Evolutionary conservation across 2,888 invertebrate species (phyloP), one percentile per base, ranked within the genome.

Genomic region (Xestia xanthographa): DNA sequence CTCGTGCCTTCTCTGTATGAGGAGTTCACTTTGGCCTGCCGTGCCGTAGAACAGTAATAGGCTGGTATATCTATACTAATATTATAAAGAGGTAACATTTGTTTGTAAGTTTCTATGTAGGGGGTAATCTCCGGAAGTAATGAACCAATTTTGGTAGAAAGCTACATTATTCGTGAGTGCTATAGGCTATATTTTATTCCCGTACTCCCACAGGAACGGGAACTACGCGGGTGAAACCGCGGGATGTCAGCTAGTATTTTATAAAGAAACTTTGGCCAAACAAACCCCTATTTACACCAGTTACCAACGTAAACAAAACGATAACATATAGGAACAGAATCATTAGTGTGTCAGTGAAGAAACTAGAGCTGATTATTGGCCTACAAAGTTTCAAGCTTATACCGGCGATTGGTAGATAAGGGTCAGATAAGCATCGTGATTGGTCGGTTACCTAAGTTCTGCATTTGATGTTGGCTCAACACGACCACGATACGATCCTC

Each of bases 401-500:
- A 34, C 20, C 58, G 60, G 45, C 17, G 75, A 66, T 82, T 66
- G 26, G 53, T 56, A 22, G 50, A 78, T 80, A 78, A 80, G 5
- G 0, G 41, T 48, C 3, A 48, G 84, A 66, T 79, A 79, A 48
- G n/a, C 34, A 82, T 80, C 62, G 20, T 48, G 45, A 67, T 53
- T 65, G 45, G 70, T 75, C 14, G 26, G 41, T 90, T 88, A 95
- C 95, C 95, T 77, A 92, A 91, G 78, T 92, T 94, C 84, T 95
- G 95, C 95, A 95, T 94, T 91, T 94, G 95, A 90, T 95, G 95
- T 89, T 94, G 95, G 77, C 95, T 95, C 20, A 95, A 90, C 17
- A 95, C 93, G 3, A 94, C 93, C 2, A 93, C 93, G 83, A 90
- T 92, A 77, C 87, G 89, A 77, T 93, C 93, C 70, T 92, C 92